Percentiles rank a stretch among this genome's conserved stretches.
Conservation (phyloP, 2,113 vertebrate species). For the Desmodus rotundus region DNA sequence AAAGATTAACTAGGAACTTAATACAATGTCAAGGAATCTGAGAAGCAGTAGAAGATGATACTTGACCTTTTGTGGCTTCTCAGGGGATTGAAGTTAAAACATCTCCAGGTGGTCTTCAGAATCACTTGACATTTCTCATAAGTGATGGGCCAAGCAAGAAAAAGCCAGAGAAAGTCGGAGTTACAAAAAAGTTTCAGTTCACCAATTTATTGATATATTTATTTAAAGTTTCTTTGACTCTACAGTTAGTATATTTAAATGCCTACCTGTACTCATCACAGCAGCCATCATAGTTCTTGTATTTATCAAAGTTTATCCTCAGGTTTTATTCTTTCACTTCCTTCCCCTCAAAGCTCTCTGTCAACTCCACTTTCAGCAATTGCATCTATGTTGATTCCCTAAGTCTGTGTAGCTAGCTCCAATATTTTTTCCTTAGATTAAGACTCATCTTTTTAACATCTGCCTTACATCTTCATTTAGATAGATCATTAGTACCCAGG, state of each 20-base stretch:
- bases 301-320: neutral
- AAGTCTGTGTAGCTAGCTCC: neutral
- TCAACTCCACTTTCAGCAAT: neutral
- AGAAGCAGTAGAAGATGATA: conserved; percentile 57
- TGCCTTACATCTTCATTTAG: neutral
- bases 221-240: conserved; percentile 18
- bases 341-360: neutral
- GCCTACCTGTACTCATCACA: neutral
- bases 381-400: neutral
- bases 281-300: neutral
- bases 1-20: conserved; percentile 56
- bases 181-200: conserved; percentile 55
- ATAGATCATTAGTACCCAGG: neutral
- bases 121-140: conserved; percentile 75
- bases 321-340: neutral
- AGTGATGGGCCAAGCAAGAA: conserved; percentile 60
- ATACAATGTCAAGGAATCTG: conserved; percentile 37
- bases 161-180: conserved; percentile 47
- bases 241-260: neutral
- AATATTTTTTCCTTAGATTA: neutral
- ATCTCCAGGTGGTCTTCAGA: conserved; percentile 73
- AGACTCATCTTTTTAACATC: neutral
- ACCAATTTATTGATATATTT: conserved; percentile 42
- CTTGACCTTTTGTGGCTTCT: conserved; percentile 72
- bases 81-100: conserved; percentile 68